Evolutionary conservation across 2,888 invertebrate genomes (phyloP), one percentile per base, ranked within the genome.

Genomic region (Nematopogon swammerdamellus): DNA sequence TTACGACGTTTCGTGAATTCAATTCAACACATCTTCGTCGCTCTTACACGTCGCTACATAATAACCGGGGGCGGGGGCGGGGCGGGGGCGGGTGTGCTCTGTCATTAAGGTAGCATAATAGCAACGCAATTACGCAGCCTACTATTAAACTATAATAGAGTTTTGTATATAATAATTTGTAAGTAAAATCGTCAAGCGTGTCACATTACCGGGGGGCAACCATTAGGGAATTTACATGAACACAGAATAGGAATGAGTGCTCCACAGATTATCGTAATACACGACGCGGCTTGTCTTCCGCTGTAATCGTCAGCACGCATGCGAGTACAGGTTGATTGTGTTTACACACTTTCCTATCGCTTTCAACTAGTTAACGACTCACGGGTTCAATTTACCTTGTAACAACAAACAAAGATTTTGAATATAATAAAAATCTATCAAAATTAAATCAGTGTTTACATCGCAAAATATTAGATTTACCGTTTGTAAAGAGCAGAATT

Each of bases 141-240:
- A 72, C 71, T 75, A 79, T 79, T 79, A 79, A 74, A 73, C 68
- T 65, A 72, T 76, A 79, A 79, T 79, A 79, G 77, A 76, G 77
- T 77, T 79, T 75, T 67, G 76, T 77, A 77, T 6, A 36, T 76
- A 70, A 69, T 67, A 75, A 75, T 77, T 79, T 79, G 76, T 77
- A 75, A 75, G 76, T 74, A 74, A 72, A 77, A 77, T 77, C 79
- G 79, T 77, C 79, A 77, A 77, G 77, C 79, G 79, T 79, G 75
- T 77, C 79, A 75, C 79, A 76, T 79, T 77, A 79, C 77, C 68
- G 65, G n/a, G 36, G 4, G 36, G 67, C 60, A 62, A 65, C 74
- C 77, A 79, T 79, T 79, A 79, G 73, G 75, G 72, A 73, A 71
- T 77, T 77, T 77, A 77, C 72, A 77, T 72, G 36, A 76, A 77